Conservation (phyloP, 2,113 vertebrate genomes). For the Rhizomys pruinosus region DNA sequence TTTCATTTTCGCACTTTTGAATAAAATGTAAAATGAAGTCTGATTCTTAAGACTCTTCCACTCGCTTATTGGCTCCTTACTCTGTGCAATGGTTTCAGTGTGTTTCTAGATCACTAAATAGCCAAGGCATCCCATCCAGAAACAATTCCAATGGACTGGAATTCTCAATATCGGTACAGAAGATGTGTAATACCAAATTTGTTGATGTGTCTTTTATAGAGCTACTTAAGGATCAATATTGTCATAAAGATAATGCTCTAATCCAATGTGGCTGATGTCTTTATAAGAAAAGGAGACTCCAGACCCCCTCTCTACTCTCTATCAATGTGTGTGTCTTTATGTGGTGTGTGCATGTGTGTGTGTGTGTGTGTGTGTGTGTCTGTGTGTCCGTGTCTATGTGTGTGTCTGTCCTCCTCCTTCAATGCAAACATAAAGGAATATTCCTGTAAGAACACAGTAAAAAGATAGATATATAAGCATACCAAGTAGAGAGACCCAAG, state of each 20-base stretch:
- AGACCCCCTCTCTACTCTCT: not conserved
- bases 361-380: too few relatives aligned
- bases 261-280: not conserved
- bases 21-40: slow-evolving; percentile 37
- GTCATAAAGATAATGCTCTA: not conserved
- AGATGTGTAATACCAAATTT: not conserved
- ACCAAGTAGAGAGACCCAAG: not conserved
- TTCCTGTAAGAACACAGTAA: not conserved
- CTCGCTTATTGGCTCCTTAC: not conserved
- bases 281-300: not conserved
- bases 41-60: not conserved
- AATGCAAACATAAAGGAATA: not conserved
- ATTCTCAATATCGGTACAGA: not conserved
- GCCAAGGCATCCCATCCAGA: slow-evolving; percentile 1
- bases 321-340: not conserved
- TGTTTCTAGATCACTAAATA: not conserved
- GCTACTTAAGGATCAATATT: not conserved
- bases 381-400: not conserved
- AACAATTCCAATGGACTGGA: not conserved
- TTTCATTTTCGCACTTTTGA: not conserved
- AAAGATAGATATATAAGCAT: not conserved
- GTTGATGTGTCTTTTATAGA: not conserved
- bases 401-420: not conserved
- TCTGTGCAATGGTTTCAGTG: not conserved
- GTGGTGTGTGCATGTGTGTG: not conserved